Percentiles rank a stretch among this genome's conserved stretches.
Evolutionary conservation across 2,888 invertebrate species (phyloP).

Genomic region (Chaitophorus viminalis): DNA sequence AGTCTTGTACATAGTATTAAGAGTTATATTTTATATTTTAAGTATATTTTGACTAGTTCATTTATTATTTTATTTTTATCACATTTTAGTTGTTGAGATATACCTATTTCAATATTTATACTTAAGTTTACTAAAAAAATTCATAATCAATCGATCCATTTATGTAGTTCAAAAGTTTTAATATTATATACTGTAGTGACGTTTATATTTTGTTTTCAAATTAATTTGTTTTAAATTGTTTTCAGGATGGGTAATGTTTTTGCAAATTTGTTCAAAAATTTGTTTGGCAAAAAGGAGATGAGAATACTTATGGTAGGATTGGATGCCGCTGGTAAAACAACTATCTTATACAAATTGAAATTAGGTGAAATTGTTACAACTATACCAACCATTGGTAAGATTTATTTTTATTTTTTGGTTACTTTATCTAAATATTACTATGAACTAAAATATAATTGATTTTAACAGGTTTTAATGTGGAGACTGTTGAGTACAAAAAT

Average conservation of each 20-base stretch:
- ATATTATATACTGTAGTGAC: too few relatives aligned
- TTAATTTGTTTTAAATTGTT: background rate
- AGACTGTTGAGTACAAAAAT: constrained; percentile 99
- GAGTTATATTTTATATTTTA: background rate
- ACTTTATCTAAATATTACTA: constrained; percentile 23
- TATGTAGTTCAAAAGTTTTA: too few relatives aligned
- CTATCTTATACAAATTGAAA: constrained; percentile 96
- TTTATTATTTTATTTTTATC: background rate
- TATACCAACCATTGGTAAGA: constrained; percentile 88
- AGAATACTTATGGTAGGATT: constrained; percentile 99
- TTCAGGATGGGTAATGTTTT: constrained; percentile 96
- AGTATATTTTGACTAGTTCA: background rate
- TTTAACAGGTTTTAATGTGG: constrained; percentile 92
- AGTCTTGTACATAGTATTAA: background rate
- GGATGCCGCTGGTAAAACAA: constrained; percentile 99
- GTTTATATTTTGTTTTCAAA: background rate
- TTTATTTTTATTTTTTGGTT: constrained; percentile 77
- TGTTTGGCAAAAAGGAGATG: constrained; percentile 99
- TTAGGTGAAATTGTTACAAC: constrained; percentile 98
- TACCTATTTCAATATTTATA: too few relatives aligned
- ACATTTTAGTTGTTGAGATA: background rate
- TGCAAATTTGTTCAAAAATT: constrained; percentile 97
- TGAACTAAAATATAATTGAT: background rate
- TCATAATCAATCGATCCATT: background rate
- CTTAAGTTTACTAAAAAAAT: background rate